Conservation (phyloP, 1,140 invertebrate genomes). For the Tetramorium simillimum region DNA sequence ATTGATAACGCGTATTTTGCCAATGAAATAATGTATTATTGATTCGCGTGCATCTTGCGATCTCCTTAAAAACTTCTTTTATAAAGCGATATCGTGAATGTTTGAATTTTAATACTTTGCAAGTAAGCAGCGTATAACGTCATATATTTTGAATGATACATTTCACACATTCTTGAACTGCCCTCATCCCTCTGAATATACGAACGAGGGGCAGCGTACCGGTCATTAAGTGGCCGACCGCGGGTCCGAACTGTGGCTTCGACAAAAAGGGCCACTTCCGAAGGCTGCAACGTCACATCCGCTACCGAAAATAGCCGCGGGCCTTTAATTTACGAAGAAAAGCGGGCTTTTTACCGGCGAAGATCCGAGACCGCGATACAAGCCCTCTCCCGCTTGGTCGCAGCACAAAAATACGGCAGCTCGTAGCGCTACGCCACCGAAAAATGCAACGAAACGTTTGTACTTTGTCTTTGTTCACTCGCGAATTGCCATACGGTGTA, state of each 20-base stretch:
- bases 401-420: conserved; percentile 26
- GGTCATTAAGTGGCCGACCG: conserved; percentile 63
- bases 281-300: conserved; percentile 77
- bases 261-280: conserved; percentile 76
- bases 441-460: conserved; percentile 34
- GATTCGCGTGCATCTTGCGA: not conserved
- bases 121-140: not conserved
- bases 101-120: not conserved
- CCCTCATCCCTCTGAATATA: conserved; percentile 44
- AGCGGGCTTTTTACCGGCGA: conserved; percentile 69
- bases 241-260: conserved; percentile 55
- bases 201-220: conserved; percentile 47
- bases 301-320: conserved; percentile 73
- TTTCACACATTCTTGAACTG: conserved; percentile 18
- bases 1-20: not conserved
- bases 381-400: conserved; percentile 25
- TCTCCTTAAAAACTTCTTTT: not conserved
- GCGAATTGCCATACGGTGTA: conserved; percentile 16
- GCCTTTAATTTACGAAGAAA: conserved; percentile 76
- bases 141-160: not conserved
- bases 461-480: conserved; percentile 34
- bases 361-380: conserved; percentile 69
- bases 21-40: not conserved
- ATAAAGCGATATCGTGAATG: not conserved
- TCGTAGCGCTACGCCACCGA: conserved; percentile 33